Evolutionary conservation across 2,888 invertebrate genomes (phyloP), one percentile per base, ranked within the genome.

Genomic region (Drosophila ezoana): DNA sequence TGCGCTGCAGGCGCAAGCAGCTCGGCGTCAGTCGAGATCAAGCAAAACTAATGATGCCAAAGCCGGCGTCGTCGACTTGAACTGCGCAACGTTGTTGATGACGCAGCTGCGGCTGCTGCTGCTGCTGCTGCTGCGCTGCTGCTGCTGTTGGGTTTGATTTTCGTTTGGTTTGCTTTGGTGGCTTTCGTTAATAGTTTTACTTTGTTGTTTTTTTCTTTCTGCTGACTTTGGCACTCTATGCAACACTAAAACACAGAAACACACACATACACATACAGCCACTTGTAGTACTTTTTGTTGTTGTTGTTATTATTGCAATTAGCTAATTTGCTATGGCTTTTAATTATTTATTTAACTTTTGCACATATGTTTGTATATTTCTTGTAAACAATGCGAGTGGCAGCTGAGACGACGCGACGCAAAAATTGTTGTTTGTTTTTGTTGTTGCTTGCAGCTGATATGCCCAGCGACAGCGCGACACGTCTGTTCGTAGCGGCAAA

Each of bases 41-140:
- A 84, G 69, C 67, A 56, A 71, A 81, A 69, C 79, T 80, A 80
- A 73, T 82, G 86, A 82, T 85, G 81, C 76, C 86, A 67, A 79
- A 82, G 86, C 86, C 86, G 81, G 80, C 86, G 81, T 79, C 79
- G 44, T n/a, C 35, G 44, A 40, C 35, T 57, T 56, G 35, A 57
- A 53, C 67, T 59, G 65, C 69, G 60, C 52, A 52, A 52, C 37
- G 49, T 37, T 51, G 14, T 62, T 67, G 78, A 77, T 81, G 79
- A 79, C 79, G 79, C 81, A 81, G 79, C 79, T 80, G 79, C 81
- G 51, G 47, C 66, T 23, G 56, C 54, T 49, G 41, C 37, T 45
- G 18, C 41, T 44, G 52, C 38, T 62, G 58, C 48, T 49, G 59
- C 40, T 44, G 35, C 4, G 49, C 13, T 68, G 54, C 11, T 47